Evolutionary conservation across 2,888 invertebrate species (phyloP).

Genomic region (Melanostoma mellinum): DNA sequence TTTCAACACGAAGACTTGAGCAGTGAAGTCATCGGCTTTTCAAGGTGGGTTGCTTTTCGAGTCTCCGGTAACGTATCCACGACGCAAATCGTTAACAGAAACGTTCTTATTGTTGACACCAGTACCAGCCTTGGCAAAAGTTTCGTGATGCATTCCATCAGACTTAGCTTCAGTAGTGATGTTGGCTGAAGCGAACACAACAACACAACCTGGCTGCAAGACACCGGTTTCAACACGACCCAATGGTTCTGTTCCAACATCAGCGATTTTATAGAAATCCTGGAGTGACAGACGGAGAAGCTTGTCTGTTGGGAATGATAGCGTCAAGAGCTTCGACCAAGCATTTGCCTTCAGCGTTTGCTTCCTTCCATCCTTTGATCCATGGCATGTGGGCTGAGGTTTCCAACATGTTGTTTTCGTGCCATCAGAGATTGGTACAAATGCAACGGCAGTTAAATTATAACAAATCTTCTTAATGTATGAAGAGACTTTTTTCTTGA

Average conservation of each 20-base stretch:
- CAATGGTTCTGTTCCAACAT: slow-evolving; percentile 99
- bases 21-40: slow-evolving; percentile 96
- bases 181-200: slow-evolving; percentile 98
- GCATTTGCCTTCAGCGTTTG: slow-evolving; percentile 96
- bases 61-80: slow-evolving; percentile 99
- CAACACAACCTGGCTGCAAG: slow-evolving; percentile 97
- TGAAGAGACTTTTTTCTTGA: slow-evolving; percentile 98
- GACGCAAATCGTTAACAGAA: slow-evolving; percentile 99
- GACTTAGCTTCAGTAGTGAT: slow-evolving; percentile 99
- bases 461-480: slow-evolving; percentile 99
- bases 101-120: slow-evolving; percentile 99
- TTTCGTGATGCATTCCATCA: slow-evolving; percentile 99
- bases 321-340: slow-evolving; percentile 98
- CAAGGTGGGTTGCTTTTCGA: slow-evolving; percentile 98
- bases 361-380: slow-evolving; percentile 99
- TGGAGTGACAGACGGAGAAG: slow-evolving; percentile 99
- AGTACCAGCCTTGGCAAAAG: slow-evolving; percentile 96
- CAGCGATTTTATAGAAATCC: slow-evolving; percentile 99
- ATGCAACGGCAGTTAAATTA: slow-evolving; percentile 98
- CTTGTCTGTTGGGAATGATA: slow-evolving; percentile 97
- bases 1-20: slow-evolving; percentile 99
- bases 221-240: slow-evolving; percentile 99
- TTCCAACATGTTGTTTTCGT: slow-evolving; percentile 99
- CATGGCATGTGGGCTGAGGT: slow-evolving; percentile 96
- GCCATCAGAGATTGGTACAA: slow-evolving; percentile 99